Base-by-base conservation (phyloP, 2,888 invertebrate genomes). In the Drosophila mimica region DNA sequence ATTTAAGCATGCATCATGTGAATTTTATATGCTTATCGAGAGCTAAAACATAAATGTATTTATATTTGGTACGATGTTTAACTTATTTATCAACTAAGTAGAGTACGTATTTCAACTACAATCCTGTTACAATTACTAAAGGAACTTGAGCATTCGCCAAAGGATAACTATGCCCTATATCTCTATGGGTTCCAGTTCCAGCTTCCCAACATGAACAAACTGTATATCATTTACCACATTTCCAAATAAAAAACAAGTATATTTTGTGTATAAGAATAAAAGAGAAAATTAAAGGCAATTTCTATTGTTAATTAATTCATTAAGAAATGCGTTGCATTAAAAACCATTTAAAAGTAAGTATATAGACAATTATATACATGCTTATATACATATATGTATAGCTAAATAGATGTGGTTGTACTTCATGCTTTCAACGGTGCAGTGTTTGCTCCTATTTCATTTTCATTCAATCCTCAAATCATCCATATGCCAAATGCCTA, bases 171-270 rank as follows among this genome's bases (percentile, higher is more conserved):
- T 28, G 64, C 30, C 46, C 62, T 30, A 65, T 48, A 51, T 28
- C 30, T 43, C 33, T 48, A 40, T n/a, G 31, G 57, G 17, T 52
- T 68, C 52, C 31, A 54, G 60, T 73, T 66, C 25, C 38, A 33
- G 36, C 20, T 38, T 52, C 31, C 31, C 28, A 57, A 43, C 17
- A 67, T 33, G 34, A 64, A 71, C 33, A 68, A 69, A 72, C 69
- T 49, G 43, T 54, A 79, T 79, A 79, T 80, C 79, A 80, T 70
- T 76, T 62, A 78, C 71, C 79, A 78, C 49, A 36, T n/a, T 58
- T 72, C 52, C 61, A 68, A 72, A n/a, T 43, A 15, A 67, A 28
- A 31, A 43, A 74, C 28, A 20, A 51, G 11, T 46, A 38, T 38
- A 60, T 70, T 70, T 70, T 70, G 70, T 61, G 70, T 34, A 59